Evolutionary conservation across 2,113 vertebrate genomes (phyloP), one percentile per base, ranked within the genome.

Genomic region (Pyrgilauda ruficollis): DNA sequence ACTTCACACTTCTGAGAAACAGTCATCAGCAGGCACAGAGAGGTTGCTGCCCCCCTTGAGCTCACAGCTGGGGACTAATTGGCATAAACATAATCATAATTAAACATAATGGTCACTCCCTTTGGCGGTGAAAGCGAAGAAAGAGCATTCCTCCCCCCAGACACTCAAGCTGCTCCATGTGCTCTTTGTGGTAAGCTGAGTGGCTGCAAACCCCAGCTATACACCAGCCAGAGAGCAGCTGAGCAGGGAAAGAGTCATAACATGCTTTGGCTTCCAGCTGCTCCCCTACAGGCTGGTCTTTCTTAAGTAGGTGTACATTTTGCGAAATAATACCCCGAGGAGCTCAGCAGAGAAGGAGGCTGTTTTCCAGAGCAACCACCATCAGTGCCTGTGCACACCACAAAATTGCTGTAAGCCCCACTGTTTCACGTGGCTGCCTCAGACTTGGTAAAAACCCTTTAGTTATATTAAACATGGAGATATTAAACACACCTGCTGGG

Each of bases 291-390:
- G 37, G 26, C 64, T 55, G 47, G n/a, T 52, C 73, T 85, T 92
- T 84, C 84, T 82, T 31, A 30, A 86, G 64, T 18, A 83, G 68
- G 44, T 83, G 73, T 47, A 27, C 21, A 18, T 66, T 93, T 86
- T 55, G 47, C 39, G 39, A 92, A 92, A 77, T 39, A 93, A 73
- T 37, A 74, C 55, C 53, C 63, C 33, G 8, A 56, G 63, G 58
- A 1, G 0, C 52, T 55, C 13, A 1, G 39, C 3, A 6, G 73
- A 84, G 76, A 37, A 31, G 28, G 63, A 89, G 14, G 47, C 5
- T 78, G 50, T 77, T 92, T 93, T 80, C 72, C 93, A 86, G 37
- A 79, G 46, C 28, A 85, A 11, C 46, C 44, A 74, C 50, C 53
- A 55, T 37, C n/a, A 50, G n/a, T 75, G 49, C 72, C 56, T 47